A percentile compares a stretch with the other conserved stretches of the same genome.
These are phyloP conservation scores for Caranx ignobilis DNA, from an alignment of 2,113 vertebrate genomes.

Conservation along the genomic window DNA sequence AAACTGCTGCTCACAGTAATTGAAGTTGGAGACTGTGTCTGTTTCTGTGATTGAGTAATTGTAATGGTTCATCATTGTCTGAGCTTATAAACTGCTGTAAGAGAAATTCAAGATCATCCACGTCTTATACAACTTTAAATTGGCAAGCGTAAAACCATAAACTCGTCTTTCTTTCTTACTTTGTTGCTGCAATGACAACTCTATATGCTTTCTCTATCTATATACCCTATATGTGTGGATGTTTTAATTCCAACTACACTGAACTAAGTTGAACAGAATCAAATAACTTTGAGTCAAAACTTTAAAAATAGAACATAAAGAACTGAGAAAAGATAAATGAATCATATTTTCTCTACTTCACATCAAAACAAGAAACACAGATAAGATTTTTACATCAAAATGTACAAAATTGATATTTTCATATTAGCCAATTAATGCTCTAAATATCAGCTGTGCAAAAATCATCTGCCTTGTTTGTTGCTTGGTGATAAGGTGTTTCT, in stretches of 20 bases:
- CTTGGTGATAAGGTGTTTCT: background rate
- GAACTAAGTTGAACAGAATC: too few species aligned
- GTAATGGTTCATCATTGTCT: background rate
- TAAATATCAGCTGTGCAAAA: constrained; percentile 1
- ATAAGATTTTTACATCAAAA: too few species aligned
- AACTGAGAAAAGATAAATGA: too few species aligned
- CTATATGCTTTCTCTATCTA: too few species aligned
- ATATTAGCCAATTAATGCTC: background rate
- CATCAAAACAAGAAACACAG: too few species aligned
- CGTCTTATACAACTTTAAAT: background rate
- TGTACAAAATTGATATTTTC: background rate
- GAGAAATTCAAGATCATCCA: background rate
- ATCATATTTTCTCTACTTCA: too few species aligned
- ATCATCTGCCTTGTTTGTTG: background rate
- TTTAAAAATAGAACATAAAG: too few species aligned
- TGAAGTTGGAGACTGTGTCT: background rate
- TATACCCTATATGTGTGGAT: background rate
- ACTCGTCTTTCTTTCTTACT: background rate
- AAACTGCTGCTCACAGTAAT: background rate
- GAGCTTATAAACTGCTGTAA: background rate
- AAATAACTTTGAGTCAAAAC: too few species aligned
- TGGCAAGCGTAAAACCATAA: background rate
- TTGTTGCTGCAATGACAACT: background rate
- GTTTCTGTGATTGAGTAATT: background rate
- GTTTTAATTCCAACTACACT: background rate